Evolutionary conservation across 2,888 invertebrate genomes (phyloP).

Genomic region (Endotricha flammealis): DNA sequence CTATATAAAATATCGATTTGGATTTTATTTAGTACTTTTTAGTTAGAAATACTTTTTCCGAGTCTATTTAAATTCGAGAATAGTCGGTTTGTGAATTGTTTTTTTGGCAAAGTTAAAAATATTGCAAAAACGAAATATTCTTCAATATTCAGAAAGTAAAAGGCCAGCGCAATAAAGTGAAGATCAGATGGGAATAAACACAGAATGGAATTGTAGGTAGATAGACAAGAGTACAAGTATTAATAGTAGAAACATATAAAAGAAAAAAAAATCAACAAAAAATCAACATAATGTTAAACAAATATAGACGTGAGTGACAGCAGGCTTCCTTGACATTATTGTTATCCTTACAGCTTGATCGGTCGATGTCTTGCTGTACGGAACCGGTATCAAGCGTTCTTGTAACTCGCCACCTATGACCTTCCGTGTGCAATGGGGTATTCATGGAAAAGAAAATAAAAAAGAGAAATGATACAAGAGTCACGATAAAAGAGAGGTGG

Average conservation of each 20-base stretch:
- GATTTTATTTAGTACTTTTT: no score
- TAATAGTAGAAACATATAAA: conserved; percentile 50
- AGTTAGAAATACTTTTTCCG: no score
- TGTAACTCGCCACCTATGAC: conserved; percentile 99
- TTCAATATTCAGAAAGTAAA: conserved; percentile 34
- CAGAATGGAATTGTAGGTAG: conserved; percentile 58
- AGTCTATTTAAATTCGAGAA: no score
- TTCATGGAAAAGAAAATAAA: conserved; percentile 86
- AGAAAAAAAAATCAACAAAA: conserved; percentile 55
- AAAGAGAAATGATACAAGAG: conserved; percentile 75
- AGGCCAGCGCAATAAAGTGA: conserved; percentile 52
- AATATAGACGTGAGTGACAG: conserved; percentile 59
- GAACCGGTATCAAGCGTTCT: conserved; percentile 99
- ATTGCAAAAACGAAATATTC: not conserved
- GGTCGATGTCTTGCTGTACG: conserved; percentile 99
- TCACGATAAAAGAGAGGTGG: conserved; percentile 48
- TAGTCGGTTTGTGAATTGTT: no score
- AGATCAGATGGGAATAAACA: conserved; percentile 41
- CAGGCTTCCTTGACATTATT: conserved; percentile 43
- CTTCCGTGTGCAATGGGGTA: conserved; percentile 94
- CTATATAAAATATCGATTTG: no score
- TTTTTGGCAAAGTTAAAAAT: no score
- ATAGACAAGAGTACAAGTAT: conserved; percentile 65
- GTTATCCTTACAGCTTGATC: conserved; percentile 98
- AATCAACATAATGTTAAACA: conserved; percentile 53